phyloP scores from a whole-genome alignment of 2,888 invertebrate species.

The Falcaria lacertinaria region DNA sequence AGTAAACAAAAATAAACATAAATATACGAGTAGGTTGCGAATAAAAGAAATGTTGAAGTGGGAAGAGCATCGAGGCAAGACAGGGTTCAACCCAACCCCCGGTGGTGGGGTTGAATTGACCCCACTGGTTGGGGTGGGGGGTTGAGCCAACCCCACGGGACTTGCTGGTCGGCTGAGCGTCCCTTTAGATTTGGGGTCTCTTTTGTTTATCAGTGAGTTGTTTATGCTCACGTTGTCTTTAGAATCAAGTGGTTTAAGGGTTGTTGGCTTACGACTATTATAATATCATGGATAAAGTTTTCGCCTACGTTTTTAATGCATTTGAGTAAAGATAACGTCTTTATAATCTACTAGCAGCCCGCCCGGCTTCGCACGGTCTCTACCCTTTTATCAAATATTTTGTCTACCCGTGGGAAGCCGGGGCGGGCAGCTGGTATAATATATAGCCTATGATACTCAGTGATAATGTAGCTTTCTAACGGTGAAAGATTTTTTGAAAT shows the following conservation, averaged over 20 bases:
- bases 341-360: no score
- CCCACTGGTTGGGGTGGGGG: slow-evolving; percentile 16
- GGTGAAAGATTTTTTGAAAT: no score
- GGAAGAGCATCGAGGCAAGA: slow-evolving; percentile 65
- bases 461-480: no score
- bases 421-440: no score
- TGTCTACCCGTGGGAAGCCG: no score
- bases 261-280: not conserved
- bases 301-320: no score
- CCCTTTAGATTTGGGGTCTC: slow-evolving; percentile 45
- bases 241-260: slow-evolving; percentile 29
- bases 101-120: slow-evolving; percentile 20
- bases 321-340: no score
- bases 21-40: slow-evolving; percentile 64
- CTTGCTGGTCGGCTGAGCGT: slow-evolving; percentile 35
- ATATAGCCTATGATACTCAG: no score
- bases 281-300: no score
- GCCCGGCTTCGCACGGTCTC: no score
- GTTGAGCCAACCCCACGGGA: slow-evolving; percentile 40
- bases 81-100: slow-evolving; percentile 14
- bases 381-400: no score
- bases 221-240: slow-evolving; percentile 48
- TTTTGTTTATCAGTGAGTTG: slow-evolving; percentile 65
- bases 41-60: slow-evolving; percentile 75
- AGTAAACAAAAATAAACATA: slow-evolving; percentile 77